These are phyloP conservation scores for Rhorus exstirpatorius DNA, from an alignment of 2,888 invertebrate genomes.

Conservation along the genomic window DNA sequence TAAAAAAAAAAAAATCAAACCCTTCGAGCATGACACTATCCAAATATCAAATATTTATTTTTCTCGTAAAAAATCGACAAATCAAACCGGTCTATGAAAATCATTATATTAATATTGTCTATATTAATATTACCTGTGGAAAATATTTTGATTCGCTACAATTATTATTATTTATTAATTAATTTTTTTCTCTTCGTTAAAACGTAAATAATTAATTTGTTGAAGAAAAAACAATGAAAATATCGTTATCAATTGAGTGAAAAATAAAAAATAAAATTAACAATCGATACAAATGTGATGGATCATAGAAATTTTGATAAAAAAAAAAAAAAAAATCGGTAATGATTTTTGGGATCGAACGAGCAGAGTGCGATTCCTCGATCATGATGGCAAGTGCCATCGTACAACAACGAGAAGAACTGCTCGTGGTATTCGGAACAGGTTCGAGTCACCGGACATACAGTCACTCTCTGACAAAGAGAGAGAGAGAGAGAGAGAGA, in stretches of 20 bases:
- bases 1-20: background rate
- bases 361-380: no score
- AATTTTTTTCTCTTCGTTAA: no score
- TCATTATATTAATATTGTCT: no score
- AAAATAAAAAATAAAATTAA: no score
- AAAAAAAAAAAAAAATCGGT: background rate
- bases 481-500: constrained; percentile 5
- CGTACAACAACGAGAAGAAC: constrained; percentile 62
- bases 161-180: no score
- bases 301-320: background rate
- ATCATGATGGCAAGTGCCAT: constrained; percentile 69
- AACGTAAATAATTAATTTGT: no score
- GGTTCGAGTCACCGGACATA: constrained; percentile 80
- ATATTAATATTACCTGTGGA: no score
- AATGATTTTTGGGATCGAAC: background rate
- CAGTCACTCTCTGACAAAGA: constrained; percentile 72
- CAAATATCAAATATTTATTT: background rate
- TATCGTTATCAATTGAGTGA: background rate
- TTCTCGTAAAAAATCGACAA: no score
- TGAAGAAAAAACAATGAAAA: background rate
- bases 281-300: no score
- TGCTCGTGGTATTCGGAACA: constrained; percentile 80
- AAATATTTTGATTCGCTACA: no score
- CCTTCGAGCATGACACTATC: constrained; percentile 1
- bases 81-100: no score